Percentiles rank a stretch among this genome's conserved stretches.
phyloP scores from a whole-genome alignment of 2,888 invertebrate species.

The Cephus pulcher region DNA sequence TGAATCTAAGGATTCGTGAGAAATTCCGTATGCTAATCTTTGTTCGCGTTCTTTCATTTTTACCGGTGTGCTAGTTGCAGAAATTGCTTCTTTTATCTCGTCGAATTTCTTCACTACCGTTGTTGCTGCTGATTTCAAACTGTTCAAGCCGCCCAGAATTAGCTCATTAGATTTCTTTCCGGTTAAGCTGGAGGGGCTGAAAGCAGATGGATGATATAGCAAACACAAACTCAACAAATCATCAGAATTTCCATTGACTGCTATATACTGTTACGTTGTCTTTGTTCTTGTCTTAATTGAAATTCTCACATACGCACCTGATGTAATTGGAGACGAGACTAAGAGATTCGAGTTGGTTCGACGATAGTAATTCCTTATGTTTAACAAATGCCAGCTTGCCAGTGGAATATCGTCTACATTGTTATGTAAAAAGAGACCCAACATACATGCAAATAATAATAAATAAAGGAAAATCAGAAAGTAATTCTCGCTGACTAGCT shows the following conservation, averaged over 20 bases:
- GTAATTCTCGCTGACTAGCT: neutral
- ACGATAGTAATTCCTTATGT: constrained; percentile 59
- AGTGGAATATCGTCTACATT: constrained; percentile 59
- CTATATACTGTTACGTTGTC: neutral
- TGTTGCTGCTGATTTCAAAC: constrained; percentile 87
- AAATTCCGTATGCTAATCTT: constrained; percentile 58
- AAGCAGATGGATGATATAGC: constrained; percentile 37
- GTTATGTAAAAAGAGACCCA: constrained; percentile 31
- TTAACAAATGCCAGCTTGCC: constrained; percentile 59
- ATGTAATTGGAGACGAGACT: constrained; percentile 59
- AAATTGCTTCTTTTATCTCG: constrained; percentile 91
- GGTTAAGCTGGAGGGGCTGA: constrained; percentile 83
- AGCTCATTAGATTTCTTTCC: constrained; percentile 91
- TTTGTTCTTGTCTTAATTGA: neutral
- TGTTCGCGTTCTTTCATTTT: constrained; percentile 71
- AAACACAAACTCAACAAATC: constrained; percentile 10
- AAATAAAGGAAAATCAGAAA: constrained; percentile 21
- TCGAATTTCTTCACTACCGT: constrained; percentile 90
- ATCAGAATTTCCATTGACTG: neutral
- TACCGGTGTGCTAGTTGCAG: constrained; percentile 88
- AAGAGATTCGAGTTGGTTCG: constrained; percentile 61
- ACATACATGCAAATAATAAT: constrained; percentile 45
- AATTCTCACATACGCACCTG: constrained; percentile 47
- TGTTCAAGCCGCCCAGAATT: constrained; percentile 86
- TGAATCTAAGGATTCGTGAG: constrained; percentile 63